Conservation (phyloP, 2,113 vertebrate species). For the Gobius niger region DNA sequence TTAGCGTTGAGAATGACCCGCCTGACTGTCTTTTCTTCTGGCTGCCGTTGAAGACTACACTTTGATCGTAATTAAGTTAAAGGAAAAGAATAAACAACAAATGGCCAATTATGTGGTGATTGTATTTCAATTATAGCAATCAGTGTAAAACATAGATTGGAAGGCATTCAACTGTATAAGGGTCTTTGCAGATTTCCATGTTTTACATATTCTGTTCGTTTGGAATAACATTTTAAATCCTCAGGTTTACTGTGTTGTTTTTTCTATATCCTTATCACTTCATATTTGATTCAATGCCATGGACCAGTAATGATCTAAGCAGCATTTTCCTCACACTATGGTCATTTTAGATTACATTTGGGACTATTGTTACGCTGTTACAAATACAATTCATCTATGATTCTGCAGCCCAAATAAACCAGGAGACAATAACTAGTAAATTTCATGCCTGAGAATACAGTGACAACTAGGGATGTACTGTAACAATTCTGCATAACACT, state of each 20-base stretch:
- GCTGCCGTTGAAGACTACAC: slow-evolving; percentile 2
- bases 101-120: not conserved
- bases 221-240: not conserved
- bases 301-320: too few relatives aligned
- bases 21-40: not conserved
- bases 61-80: slow-evolving; percentile 3
- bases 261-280: not conserved
- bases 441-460: too few relatives aligned
- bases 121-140: slow-evolving; percentile 1
- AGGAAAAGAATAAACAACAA: not conserved
- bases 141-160: not conserved
- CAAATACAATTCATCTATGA: too few relatives aligned
- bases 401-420: too few relatives aligned
- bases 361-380: too few relatives aligned
- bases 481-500: too few relatives aligned
- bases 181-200: not conserved
- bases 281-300: not conserved
- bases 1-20: slow-evolving; percentile 28
- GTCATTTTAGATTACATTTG: too few relatives aligned
- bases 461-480: too few relatives aligned
- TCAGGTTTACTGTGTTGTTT: not conserved
- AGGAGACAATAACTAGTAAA: too few relatives aligned
- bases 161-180: not conserved
- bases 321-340: too few relatives aligned
- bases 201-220: not conserved